These are phyloP conservation scores for Camelus bactrianus DNA, from an alignment of 2,113 vertebrate species.

Conservation along the genomic window DNA sequence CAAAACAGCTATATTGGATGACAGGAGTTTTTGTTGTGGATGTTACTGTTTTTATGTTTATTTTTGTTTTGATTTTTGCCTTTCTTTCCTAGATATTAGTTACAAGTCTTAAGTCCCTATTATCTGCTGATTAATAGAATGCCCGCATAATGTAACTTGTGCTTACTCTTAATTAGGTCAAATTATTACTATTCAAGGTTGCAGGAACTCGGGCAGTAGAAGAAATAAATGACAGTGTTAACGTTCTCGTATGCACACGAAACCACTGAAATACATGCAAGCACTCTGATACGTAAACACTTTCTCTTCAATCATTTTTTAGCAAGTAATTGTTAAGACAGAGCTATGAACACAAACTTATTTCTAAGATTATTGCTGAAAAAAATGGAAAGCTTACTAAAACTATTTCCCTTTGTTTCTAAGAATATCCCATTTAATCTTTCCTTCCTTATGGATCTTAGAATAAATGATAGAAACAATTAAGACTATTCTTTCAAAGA, in stretches of 20 bases:
- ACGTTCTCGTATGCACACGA: background rate
- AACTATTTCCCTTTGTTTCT: background rate
- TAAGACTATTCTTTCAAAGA: background rate
- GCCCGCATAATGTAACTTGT: background rate
- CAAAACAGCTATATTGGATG: background rate
- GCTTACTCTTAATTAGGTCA: background rate
- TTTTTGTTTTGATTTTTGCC: background rate
- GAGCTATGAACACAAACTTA: background rate
- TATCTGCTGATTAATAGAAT: background rate
- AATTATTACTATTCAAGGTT: background rate
- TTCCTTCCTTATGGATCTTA: background rate
- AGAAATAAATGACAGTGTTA: background rate
- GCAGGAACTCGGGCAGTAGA: background rate
- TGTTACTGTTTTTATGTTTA: background rate
- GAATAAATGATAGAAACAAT: background rate
- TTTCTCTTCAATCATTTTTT: background rate
- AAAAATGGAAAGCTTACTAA: background rate
- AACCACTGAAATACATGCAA: background rate
- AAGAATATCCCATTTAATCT: constrained; percentile 18
- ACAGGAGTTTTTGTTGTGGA: background rate
- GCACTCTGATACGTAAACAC: background rate
- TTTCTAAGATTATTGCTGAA: constrained; percentile 21
- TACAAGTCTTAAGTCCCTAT: background rate
- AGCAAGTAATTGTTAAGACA: background rate
- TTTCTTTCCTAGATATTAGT: background rate